phyloP scores from a whole-genome alignment of 1,140 invertebrate species.

The Camponotus floridanus region DNA sequence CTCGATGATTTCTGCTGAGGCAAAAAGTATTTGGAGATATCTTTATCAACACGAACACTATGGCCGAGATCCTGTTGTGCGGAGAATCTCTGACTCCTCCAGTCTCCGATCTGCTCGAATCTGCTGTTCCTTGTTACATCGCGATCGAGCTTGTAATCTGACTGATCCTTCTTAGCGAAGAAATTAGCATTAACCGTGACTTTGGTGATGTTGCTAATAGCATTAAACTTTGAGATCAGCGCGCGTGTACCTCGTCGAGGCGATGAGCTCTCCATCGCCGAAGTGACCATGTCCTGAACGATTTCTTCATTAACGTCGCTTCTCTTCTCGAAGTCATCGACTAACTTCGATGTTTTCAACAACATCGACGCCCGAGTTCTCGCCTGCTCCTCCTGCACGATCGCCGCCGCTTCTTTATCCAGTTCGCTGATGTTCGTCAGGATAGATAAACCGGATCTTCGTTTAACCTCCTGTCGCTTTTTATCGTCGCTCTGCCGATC shows the following conservation, averaged over 20 bases:
- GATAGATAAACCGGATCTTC: constrained; percentile 88
- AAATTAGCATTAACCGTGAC: constrained; percentile 86
- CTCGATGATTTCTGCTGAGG: constrained; percentile 53
- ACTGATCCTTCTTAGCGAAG: constrained; percentile 78
- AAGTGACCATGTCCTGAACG: constrained; percentile 81
- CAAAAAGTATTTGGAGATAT: constrained; percentile 80
- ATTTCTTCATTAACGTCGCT: constrained; percentile 77
- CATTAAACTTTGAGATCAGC: constrained; percentile 89
- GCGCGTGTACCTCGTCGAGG: constrained; percentile 85
- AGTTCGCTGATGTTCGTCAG: constrained; percentile 93
- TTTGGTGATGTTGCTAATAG: constrained; percentile 87
- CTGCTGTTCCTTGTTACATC: constrained; percentile 61
- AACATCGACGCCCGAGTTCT: constrained; percentile 79
- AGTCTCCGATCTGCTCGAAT: constrained; percentile 53
- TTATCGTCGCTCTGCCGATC: constrained; percentile 83
- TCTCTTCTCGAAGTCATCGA: constrained; percentile 80
- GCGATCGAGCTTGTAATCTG: constrained; percentile 46
- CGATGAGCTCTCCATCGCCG: constrained; percentile 80
- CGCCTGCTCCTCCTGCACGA: constrained; percentile 88
- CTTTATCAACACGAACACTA: constrained; percentile 62
- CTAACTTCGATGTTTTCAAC: constrained; percentile 80
- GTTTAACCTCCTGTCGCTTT: constrained; percentile 83
- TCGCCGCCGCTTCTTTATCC: constrained; percentile 92
- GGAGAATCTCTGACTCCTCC: constrained; percentile 63
- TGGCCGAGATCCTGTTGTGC: constrained; percentile 59